A percentile compares a stretch with the other conserved stretches of the same genome.
Evolutionary conservation across 2,797 vertebrate species (phyloP).

Genomic region (Takifugu rubripes): DNA sequence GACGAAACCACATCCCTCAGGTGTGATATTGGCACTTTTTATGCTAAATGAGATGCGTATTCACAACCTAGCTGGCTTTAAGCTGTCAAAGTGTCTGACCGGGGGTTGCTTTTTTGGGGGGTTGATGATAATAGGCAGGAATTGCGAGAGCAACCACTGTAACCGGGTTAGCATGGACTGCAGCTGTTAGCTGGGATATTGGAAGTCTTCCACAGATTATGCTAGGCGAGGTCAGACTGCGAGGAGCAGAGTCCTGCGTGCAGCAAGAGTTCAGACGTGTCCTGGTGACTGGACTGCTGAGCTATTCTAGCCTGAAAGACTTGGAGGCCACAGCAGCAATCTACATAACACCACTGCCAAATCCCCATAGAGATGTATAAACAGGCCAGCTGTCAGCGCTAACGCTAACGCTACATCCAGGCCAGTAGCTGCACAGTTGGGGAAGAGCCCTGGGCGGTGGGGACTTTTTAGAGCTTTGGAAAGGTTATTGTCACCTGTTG

Average conservation of each 20-base stretch:
- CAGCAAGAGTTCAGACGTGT: constrained; percentile 29
- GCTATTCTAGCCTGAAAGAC: constrained; percentile 60
- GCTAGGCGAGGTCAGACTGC: constrained; percentile 28
- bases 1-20: not conserved
- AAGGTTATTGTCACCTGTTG: constrained; percentile 9
- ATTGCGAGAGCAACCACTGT: constrained; percentile 28
- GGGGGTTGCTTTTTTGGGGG: constrained; percentile 26
- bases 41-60: constrained; percentile 20
- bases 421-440: constrained; percentile 9
- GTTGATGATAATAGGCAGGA: constrained; percentile 25
- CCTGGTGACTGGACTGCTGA: constrained; percentile 38
- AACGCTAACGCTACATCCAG: constrained; percentile 7
- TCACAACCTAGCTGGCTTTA: too few species aligned
- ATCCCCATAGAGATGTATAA: constrained; percentile 54
- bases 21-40: constrained; percentile 9
- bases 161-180: constrained; percentile 17
- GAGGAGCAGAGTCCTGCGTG: constrained; percentile 33
- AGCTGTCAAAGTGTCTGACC: too few species aligned
- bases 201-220: constrained; percentile 34
- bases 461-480: constrained; percentile 10
- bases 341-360: constrained; percentile 38
- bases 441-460: not conserved
- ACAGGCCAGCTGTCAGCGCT: constrained; percentile 37
- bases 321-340: constrained; percentile 41
- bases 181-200: constrained; percentile 54